Conservation (phyloP, 30 jellyfish, hydroid and myxozoan species). For the Turritopsis rubra region DNA sequence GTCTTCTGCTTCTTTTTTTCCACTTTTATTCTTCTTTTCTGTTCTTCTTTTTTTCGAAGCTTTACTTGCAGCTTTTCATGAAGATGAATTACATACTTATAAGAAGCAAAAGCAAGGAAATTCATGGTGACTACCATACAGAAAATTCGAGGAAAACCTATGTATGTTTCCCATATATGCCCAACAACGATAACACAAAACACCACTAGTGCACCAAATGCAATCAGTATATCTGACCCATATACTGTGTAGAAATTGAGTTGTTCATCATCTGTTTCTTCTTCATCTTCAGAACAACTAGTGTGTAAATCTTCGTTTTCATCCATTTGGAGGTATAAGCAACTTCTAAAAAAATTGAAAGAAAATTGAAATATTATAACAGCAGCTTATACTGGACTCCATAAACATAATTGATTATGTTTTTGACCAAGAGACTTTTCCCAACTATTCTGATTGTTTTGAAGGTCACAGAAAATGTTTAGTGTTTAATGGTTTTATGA, state of each 20-base stretch:
- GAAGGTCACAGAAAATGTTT: too few species aligned
- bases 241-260: not conserved
- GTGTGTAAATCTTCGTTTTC: not conserved
- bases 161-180: not conserved
- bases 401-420: not conserved
- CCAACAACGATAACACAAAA: not conserved
- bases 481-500: too few species aligned
- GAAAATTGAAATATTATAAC: too few species aligned
- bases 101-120: not conserved
- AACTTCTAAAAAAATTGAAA: not conserved
- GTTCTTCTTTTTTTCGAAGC: not conserved
- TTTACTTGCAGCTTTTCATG: not conserved
- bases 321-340: not conserved
- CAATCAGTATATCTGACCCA: not conserved
- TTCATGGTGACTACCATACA: not conserved
- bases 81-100: not conserved
- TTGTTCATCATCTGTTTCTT: not conserved
- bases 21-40: not conserved
- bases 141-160: not conserved
- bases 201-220: not conserved
- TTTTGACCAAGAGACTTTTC: not conserved
- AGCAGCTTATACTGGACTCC: not conserved
- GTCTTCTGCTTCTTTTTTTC: not conserved
- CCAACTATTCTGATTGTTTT: too few species aligned
- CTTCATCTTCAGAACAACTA: not conserved